phyloP scores from a whole-genome alignment of 1,140 invertebrate genomes.

The Zaprionus gabonicus region DNA sequence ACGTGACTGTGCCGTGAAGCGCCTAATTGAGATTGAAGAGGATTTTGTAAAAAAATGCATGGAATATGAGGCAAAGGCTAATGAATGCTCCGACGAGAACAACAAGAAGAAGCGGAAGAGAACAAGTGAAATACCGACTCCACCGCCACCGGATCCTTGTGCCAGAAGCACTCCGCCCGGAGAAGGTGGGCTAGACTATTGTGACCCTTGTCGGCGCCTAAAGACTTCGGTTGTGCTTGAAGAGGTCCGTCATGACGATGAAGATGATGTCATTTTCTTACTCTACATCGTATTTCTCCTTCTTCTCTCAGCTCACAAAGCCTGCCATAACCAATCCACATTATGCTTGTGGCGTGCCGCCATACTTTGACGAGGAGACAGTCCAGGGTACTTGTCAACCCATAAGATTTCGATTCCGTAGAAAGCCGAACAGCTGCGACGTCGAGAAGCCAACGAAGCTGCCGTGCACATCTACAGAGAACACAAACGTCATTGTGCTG shows the following conservation, averaged over 20 bases:
- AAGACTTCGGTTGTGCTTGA: conserved; percentile 63
- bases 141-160: conserved; percentile 35
- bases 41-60: conserved; percentile 37
- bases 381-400: conserved; percentile 65
- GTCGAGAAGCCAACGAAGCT: conserved; percentile 42
- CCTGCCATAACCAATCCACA: conserved; percentile 55
- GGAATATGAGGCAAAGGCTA: neutral
- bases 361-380: conserved; percentile 71
- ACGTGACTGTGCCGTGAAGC: conserved; percentile 67
- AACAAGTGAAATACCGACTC: neutral
- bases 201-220: conserved; percentile 55
- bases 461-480: conserved; percentile 52
- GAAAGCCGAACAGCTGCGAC: conserved; percentile 54
- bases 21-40: conserved; percentile 67
- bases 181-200: conserved; percentile 19
- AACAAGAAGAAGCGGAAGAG: neutral
- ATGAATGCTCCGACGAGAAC: neutral
- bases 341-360: conserved; percentile 11
- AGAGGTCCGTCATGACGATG: conserved; percentile 51
- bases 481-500: conserved; percentile 65
- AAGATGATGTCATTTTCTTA: neutral
- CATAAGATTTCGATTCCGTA: conserved; percentile 63
- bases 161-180: conserved; percentile 21
- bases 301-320: conserved; percentile 43
- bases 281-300: neutral